A percentile compares a stretch with the other conserved stretches of the same genome.
Conservation (phyloP, 1,140 invertebrate genomes). For the Steinernema khuongi region DNA sequence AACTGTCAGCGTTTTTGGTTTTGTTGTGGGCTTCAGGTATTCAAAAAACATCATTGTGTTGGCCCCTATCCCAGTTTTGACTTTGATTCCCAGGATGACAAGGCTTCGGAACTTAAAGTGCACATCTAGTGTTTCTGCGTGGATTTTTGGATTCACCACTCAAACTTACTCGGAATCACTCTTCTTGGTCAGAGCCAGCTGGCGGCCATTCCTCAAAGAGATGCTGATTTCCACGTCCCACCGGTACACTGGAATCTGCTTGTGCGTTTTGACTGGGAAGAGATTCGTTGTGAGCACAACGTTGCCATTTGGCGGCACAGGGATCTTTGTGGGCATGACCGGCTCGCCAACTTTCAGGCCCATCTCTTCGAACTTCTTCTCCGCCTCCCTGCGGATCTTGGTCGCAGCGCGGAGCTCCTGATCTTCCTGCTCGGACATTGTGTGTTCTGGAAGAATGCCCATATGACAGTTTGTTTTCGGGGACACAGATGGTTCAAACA, state of each 20-base stretch:
- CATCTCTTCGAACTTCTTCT: slow-evolving; percentile 4
- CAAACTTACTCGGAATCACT: background rate
- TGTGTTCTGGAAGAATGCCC: no score
- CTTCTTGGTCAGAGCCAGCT: background rate
- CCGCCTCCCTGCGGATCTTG: background rate
- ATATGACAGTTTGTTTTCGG: no score
- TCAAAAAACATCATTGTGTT: no score
- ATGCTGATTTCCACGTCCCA: background rate
- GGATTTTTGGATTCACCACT: background rate
- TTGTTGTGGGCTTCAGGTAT: no score
- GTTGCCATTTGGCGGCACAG: background rate
- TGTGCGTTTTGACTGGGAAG: background rate
- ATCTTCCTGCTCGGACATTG: no score
- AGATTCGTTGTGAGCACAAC: background rate
- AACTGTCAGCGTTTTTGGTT: no score
- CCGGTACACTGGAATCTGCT: background rate
- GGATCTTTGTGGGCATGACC: background rate
- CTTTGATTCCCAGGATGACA: no score
- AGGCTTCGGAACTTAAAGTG: background rate
- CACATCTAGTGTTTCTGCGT: background rate
- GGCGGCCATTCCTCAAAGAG: background rate
- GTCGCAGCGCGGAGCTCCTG: background rate
- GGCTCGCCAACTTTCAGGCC: background rate
- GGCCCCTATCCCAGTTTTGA: no score
- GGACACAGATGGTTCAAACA: no score